Conservation (phyloP, 2,888 invertebrate genomes). For the Hyles lineata region DNA sequence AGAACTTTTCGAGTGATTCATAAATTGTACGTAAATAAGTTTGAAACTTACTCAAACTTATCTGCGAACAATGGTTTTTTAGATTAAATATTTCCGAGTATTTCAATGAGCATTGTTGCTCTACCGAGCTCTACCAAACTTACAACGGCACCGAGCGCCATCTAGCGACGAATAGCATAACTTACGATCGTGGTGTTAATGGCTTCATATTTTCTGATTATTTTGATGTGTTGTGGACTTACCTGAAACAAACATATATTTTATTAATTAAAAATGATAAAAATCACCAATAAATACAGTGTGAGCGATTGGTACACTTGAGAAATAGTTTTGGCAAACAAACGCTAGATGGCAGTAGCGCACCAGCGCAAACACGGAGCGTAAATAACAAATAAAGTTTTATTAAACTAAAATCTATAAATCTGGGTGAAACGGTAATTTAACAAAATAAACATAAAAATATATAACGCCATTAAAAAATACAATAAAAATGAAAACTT, state of each 20-base stretch:
- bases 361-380: background rate
- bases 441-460: background rate
- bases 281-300: background rate
- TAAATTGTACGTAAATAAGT: background rate
- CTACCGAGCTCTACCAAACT: background rate
- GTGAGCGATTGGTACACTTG: background rate
- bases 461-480: background rate
- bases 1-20: background rate
- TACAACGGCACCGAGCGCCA: slow-evolving; percentile 43
- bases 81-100: background rate
- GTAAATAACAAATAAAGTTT: background rate
- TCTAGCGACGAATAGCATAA: slow-evolving; percentile 61
- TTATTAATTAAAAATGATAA: background rate
- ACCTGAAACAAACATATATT: slow-evolving; percentile 79
- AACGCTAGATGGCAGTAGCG: slow-evolving; percentile 12
- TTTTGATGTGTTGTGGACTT: slow-evolving; percentile 63
- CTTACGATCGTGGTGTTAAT: background rate
- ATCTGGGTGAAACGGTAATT: too few relatives aligned
- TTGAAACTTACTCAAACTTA: background rate
- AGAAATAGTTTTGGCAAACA: background rate
- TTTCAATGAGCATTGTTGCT: background rate
- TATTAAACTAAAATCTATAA: too few relatives aligned
- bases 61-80: background rate
- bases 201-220: background rate
- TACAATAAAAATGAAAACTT: background rate